These are phyloP conservation scores for Poecilia latipinna DNA, from an alignment of 2,113 vertebrate species.

Conservation along the genomic window DNA sequence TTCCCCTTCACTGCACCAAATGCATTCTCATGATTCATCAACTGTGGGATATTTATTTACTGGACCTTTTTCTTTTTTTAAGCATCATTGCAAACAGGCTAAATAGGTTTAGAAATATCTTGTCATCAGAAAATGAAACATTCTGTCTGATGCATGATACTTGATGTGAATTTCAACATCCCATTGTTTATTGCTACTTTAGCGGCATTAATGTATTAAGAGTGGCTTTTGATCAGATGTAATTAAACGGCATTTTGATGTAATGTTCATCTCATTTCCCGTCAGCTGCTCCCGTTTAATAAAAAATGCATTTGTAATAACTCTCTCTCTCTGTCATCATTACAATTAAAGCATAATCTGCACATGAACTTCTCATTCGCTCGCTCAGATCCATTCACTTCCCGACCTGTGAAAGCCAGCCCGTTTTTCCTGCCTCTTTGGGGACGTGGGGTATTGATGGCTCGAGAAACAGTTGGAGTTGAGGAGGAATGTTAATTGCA, in stretches of 20 bases:
- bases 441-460: constrained; percentile 70
- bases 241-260: constrained; percentile 55
- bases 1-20: constrained; percentile 51
- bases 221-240: constrained; percentile 34
- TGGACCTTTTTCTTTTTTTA: constrained; percentile 70
- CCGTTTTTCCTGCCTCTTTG: constrained; percentile 45
- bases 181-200: constrained; percentile 68
- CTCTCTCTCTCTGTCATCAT: constrained; percentile 33
- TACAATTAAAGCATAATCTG: constrained; percentile 43
- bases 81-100: constrained; percentile 78
- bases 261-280: constrained; percentile 39
- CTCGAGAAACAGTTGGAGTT: constrained; percentile 64
- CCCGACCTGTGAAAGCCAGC: constrained; percentile 57
- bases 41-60: constrained; percentile 68
- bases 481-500: constrained; percentile 71
- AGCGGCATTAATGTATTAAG: constrained; percentile 5
- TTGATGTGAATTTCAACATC: constrained; percentile 92
- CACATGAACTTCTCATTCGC: constrained; percentile 32
- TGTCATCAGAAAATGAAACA: constrained; percentile 6
- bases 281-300: constrained; percentile 57
- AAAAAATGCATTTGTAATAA: constrained; percentile 61
- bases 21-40: constrained; percentile 85
- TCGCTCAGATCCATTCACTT: constrained; percentile 4
- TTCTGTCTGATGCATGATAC: constrained; percentile 81
- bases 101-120: constrained; percentile 25